Percentiles rank a stretch among this genome's conserved stretches.
phyloP scores from a whole-genome alignment of 2,113 vertebrate species.

The Apodemus speciosus region DNA sequence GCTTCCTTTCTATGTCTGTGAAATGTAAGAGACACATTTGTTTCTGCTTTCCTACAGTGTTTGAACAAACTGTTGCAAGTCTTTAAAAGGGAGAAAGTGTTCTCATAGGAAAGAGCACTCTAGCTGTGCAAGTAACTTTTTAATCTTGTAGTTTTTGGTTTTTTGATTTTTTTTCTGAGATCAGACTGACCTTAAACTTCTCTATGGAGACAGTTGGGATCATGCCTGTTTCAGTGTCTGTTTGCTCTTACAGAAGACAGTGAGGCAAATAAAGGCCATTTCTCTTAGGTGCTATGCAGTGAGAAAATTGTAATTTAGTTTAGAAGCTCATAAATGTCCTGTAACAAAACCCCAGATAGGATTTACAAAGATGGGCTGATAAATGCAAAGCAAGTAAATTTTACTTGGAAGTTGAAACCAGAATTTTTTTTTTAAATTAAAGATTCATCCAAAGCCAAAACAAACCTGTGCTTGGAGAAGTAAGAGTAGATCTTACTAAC shows the following conservation, averaged over 20 bases:
- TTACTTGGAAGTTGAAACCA: background rate
- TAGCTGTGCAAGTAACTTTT: background rate
- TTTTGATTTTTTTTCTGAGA: background rate
- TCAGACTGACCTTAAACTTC: background rate
- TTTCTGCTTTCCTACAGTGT: background rate
- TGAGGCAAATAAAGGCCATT: background rate
- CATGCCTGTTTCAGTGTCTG: background rate
- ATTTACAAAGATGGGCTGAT: conserved; percentile 35
- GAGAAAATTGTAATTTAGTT: conserved; percentile 19
- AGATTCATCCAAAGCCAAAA: background rate
- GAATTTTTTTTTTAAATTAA: conserved; percentile 26
- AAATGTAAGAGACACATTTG: background rate
- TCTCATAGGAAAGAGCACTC: conserved; percentile 10
- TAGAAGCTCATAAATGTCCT: conserved; percentile 29
- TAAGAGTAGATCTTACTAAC: background rate
- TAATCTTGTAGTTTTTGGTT: background rate
- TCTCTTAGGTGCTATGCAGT: background rate
- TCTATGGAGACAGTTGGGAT: background rate
- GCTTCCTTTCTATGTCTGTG: background rate
- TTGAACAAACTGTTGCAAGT: background rate
- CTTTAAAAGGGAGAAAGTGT: background rate
- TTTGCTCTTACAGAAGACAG: background rate
- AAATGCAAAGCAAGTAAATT: background rate
- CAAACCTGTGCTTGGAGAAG: background rate
- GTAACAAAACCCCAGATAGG: background rate